These are phyloP conservation scores for Lamproptera curius DNA, from an alignment of 2,888 invertebrate genomes.

Conservation along the genomic window DNA sequence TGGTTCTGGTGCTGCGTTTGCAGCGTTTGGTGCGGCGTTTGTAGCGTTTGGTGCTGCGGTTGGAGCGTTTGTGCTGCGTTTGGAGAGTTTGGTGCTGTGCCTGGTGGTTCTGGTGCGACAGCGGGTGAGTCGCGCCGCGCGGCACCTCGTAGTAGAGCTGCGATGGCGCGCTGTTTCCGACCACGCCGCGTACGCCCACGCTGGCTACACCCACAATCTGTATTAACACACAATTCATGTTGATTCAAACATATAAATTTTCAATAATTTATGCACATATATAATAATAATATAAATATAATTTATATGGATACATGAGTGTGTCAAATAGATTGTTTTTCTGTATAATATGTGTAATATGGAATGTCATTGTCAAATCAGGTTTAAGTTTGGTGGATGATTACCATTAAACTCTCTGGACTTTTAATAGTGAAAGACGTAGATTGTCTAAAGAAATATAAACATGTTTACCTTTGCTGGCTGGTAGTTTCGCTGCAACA, in stretches of 20 bases:
- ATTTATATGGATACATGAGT: no score
- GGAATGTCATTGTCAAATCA: no score
- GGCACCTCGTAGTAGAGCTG: constrained; percentile 71
- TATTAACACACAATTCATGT: background rate
- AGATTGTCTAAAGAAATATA: no score
- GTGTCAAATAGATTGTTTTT: no score
- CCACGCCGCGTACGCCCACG: constrained; percentile 55
- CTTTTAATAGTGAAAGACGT: no score
- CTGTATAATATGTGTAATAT: no score
- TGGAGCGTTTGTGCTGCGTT: constrained; percentile 24
- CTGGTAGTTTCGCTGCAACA: constrained; percentile 68
- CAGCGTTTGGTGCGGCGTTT: constrained; percentile 30
- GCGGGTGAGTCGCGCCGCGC: constrained; percentile 31
- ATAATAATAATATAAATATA: no score
- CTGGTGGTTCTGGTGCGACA: constrained; percentile 23
- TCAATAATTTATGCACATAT: no score
- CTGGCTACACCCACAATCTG: constrained; percentile 63
- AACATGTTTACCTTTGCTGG: constrained; percentile 58
- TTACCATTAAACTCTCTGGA: no score
- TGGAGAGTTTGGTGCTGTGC: constrained; percentile 41
- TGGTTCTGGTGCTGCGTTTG: constrained; percentile 23
- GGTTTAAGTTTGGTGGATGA: no score
- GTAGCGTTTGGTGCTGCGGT: constrained; percentile 7
- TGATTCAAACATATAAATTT: no score
- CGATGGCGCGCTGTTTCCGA: constrained; percentile 66